Percentiles rank a stretch among this genome's conserved stretches.
Evolutionary conservation across 1,140 invertebrate genomes (phyloP).

Genomic region (Pseudomyrmex sp.): DNA sequence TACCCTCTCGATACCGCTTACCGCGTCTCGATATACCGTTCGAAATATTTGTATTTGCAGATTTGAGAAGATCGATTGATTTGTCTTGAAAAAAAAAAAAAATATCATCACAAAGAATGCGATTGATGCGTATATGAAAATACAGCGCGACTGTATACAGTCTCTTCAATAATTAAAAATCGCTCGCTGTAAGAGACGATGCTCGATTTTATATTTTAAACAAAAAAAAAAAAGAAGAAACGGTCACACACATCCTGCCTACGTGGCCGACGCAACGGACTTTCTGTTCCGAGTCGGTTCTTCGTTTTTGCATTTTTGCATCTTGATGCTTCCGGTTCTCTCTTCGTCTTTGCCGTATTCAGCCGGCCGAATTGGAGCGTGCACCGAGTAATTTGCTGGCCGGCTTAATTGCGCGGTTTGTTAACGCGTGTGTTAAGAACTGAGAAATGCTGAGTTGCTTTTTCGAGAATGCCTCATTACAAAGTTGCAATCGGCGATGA

Average conservation of each 20-base stretch:
- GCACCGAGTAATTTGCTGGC: conserved; percentile 50
- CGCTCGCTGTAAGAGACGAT: too few relatives aligned
- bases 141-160: too few relatives aligned
- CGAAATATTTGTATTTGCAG: not conserved
- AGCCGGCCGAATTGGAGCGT: conserved; percentile 53
- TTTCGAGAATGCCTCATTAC: conserved; percentile 13
- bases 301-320: conserved; percentile 55
- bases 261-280: conserved; percentile 18
- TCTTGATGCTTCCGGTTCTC: conserved; percentile 56
- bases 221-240: not conserved
- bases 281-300: conserved; percentile 48
- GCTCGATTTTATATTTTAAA: not conserved
- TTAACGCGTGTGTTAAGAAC: conserved; percentile 41
- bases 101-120: too few relatives aligned
- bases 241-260: not conserved
- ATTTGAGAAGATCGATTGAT: too few relatives aligned
- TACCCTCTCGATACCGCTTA: conserved; percentile 18
- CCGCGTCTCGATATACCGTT: not conserved
- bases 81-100: too few relatives aligned
- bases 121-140: too few relatives aligned
- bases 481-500: not conserved
- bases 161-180: too few relatives aligned
- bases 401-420: conserved; percentile 48
- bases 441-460: conserved; percentile 5
- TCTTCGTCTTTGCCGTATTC: conserved; percentile 29